phyloP scores from a whole-genome alignment of 2,113 vertebrate genomes.

The Phalacrocorax brasilianus region DNA sequence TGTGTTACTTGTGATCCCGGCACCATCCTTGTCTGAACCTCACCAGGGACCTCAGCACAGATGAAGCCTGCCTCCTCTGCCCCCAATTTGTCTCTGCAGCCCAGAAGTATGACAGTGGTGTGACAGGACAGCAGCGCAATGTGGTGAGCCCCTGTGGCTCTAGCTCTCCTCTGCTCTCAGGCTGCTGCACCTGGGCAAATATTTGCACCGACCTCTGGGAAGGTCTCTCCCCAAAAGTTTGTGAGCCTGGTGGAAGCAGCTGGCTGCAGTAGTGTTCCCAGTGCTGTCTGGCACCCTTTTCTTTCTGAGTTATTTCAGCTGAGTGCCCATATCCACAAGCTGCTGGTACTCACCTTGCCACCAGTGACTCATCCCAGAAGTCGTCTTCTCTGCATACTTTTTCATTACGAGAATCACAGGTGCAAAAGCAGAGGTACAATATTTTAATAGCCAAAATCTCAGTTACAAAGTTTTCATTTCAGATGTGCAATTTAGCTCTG shows the following conservation, averaged over 20 bases:
- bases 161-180: not conserved
- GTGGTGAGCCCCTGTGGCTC: not conserved
- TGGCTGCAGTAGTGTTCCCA: not conserved
- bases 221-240: not conserved
- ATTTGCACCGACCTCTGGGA: accelerated
- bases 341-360: no score
- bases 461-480: not conserved
- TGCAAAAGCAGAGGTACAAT: not conserved
- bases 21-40: not conserved
- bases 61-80: not conserved
- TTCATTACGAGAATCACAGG: not conserved
- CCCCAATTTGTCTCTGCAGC: not conserved
- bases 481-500: not conserved
- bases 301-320: not conserved
- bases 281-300: not conserved
- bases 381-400: not conserved
- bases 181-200: not conserved
- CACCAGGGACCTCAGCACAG: not conserved
- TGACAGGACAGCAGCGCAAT: not conserved
- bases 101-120: not conserved
- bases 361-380: accelerated
- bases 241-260: not conserved
- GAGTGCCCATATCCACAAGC: not conserved
- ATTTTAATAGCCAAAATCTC: not conserved
- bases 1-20: not conserved